Conservation (phyloP, 2,888 invertebrate genomes). For the Melieria picta region DNA sequence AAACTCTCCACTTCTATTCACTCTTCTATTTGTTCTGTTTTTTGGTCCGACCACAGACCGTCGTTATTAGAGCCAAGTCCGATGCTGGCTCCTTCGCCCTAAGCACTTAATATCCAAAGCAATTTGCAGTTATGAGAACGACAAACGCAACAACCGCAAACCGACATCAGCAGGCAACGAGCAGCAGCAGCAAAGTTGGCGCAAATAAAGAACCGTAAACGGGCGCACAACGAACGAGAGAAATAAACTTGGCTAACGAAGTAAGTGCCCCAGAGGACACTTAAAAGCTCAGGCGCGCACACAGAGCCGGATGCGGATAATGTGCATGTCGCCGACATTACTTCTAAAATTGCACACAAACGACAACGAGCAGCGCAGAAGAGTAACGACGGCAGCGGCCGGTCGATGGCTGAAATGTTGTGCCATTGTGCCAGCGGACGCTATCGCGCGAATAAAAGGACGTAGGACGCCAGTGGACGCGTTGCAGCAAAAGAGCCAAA, state of each 20-base stretch:
- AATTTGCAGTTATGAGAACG: constrained; percentile 64
- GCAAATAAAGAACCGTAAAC: constrained; percentile 26
- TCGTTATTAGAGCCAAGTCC: background rate
- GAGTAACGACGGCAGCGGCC: background rate
- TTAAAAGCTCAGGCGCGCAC: constrained; percentile 46
- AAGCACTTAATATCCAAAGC: constrained; percentile 59
- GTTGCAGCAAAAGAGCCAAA: constrained; percentile 18
- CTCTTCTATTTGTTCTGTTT: no score
- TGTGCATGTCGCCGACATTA: constrained; percentile 3
- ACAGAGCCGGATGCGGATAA: background rate
- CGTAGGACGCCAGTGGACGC: constrained; percentile 44
- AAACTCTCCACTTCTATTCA: no score
- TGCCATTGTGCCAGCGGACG: constrained; percentile 17
- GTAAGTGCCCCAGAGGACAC: constrained; percentile 62
- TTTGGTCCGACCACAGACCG: no score
- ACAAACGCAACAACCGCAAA: constrained; percentile 56
- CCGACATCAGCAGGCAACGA: constrained; percentile 49
- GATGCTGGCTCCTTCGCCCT: constrained; percentile 22
- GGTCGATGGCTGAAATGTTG: background rate
- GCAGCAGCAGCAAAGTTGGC: constrained; percentile 36
- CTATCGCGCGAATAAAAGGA: constrained; percentile 25
- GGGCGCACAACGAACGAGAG: constrained; percentile 35
- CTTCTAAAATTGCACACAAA: constrained; percentile 59
- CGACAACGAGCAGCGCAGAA: background rate
- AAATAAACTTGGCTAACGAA: constrained; percentile 56